Conservation (phyloP, 2,888 invertebrate species). For the Carcina quercana region DNA sequence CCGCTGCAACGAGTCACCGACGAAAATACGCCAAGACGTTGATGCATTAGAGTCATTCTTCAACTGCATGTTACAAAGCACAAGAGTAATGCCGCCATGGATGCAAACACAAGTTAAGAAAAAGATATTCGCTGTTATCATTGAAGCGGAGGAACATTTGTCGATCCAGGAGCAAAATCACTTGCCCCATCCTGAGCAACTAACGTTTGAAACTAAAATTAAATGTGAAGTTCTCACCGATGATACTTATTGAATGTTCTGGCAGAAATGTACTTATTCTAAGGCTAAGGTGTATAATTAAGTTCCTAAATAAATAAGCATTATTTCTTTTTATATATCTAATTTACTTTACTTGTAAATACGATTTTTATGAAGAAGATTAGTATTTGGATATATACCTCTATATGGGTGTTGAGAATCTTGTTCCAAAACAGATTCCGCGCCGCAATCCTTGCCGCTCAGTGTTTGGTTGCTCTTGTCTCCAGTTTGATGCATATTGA, state of each 20-base stretch:
- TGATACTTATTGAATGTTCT: slow-evolving; percentile 21
- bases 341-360: no score
- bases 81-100: slow-evolving; percentile 57
- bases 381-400: no score
- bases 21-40: slow-evolving; percentile 21
- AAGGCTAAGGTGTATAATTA: no score
- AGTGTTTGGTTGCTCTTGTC: no score
- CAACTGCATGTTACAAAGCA: slow-evolving; percentile 52
- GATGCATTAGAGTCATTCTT: slow-evolving; percentile 59
- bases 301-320: no score
- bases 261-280: no score
- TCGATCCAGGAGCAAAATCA: slow-evolving; percentile 27
- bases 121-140: slow-evolving; percentile 59
- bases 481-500: neutral
- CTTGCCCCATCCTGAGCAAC: slow-evolving; percentile 15
- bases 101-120: slow-evolving; percentile 67
- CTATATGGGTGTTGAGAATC: no score
- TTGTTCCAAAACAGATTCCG: neutral
- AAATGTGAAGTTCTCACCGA: slow-evolving; percentile 48
- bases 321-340: no score
- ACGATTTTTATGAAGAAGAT: no score
- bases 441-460: slow-evolving; percentile 7
- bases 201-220: slow-evolving; percentile 35
- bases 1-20: slow-evolving; percentile 15
- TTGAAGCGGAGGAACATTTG: slow-evolving; percentile 54